Evolutionary conservation across 2,797 vertebrate genomes (phyloP).

Genomic region (Toxotes lorentzi): DNA sequence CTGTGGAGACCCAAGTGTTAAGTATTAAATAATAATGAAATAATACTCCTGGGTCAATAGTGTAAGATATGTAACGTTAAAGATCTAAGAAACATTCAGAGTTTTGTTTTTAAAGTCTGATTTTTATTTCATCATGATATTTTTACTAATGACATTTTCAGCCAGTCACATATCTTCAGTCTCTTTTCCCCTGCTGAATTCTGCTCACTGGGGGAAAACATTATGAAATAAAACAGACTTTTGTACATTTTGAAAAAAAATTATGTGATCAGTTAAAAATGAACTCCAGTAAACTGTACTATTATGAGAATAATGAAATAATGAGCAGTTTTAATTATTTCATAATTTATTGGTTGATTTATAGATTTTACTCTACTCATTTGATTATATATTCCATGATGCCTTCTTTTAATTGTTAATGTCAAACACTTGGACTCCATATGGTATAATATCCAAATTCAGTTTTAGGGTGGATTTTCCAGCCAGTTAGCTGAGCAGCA

Average conservation of each 20-base stretch:
- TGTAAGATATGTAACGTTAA: not conserved
- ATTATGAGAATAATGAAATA: not conserved
- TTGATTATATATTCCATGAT: not conserved
- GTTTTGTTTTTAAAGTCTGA: not conserved
- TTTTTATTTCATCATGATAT: not conserved
- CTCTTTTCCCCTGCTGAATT: no score
- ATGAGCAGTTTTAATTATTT: not conserved
- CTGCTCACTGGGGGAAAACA: not conserved
- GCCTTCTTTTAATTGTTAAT: not conserved
- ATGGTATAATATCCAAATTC: not conserved
- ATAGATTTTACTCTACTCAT: not conserved
- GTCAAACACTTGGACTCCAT: not conserved
- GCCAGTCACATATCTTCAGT: not conserved
- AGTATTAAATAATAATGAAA: no score
- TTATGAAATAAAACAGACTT: not conserved
- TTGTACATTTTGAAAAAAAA: not conserved
- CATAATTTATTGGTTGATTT: not conserved
- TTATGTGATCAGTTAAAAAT: not conserved
- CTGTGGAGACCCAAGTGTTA: not conserved
- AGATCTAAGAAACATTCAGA: not conserved
- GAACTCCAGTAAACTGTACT: no score
- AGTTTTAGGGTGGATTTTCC: slow-evolving; percentile 20
- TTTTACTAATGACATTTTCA: not conserved
- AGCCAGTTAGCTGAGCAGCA: slow-evolving; percentile 26
- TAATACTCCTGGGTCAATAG: no score